Evolutionary conservation across 2,113 vertebrate species (phyloP).

Genomic region (Verasper variegatus): DNA sequence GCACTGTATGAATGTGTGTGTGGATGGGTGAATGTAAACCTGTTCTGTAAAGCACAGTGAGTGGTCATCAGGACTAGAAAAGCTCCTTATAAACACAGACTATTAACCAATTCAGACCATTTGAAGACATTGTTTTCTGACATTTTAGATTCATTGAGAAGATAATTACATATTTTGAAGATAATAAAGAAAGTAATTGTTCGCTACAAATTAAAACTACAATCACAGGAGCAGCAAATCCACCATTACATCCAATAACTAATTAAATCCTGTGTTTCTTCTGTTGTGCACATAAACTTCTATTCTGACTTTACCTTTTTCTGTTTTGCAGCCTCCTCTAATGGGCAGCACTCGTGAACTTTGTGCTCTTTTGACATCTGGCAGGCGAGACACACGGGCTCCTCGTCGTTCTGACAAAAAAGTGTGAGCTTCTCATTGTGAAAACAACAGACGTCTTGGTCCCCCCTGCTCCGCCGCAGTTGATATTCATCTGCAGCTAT

Average conservation of each 20-base stretch:
- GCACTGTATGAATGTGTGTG: no score
- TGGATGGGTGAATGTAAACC: no score
- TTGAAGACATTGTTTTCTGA: no score
- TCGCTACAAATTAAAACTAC: no score
- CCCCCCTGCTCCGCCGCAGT: background rate
- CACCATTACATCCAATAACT: background rate
- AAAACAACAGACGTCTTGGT: conserved; percentile 40
- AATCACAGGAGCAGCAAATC: no score
- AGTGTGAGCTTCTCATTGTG: conserved; percentile 69
- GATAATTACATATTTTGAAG: no score
- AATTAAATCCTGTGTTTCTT: background rate
- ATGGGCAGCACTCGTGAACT: conserved; percentile 64
- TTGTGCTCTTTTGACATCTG: conserved; percentile 68
- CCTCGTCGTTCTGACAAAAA: conserved; percentile 73
- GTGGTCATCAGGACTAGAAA: no score
- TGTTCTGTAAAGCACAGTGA: no score
- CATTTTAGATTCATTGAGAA: no score
- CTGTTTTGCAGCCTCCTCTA: conserved; percentile 67
- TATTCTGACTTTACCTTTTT: conserved; percentile 67
- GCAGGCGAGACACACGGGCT: conserved; percentile 71
- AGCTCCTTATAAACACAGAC: no score
- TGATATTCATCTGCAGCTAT: conserved; percentile 61
- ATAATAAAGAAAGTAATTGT: no score
- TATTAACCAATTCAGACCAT: no score
- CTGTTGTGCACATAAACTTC: background rate